Evolutionary conservation across 2,888 invertebrate species (phyloP), one percentile per base, ranked within the genome.

Genomic region (Graphium colonna): DNA sequence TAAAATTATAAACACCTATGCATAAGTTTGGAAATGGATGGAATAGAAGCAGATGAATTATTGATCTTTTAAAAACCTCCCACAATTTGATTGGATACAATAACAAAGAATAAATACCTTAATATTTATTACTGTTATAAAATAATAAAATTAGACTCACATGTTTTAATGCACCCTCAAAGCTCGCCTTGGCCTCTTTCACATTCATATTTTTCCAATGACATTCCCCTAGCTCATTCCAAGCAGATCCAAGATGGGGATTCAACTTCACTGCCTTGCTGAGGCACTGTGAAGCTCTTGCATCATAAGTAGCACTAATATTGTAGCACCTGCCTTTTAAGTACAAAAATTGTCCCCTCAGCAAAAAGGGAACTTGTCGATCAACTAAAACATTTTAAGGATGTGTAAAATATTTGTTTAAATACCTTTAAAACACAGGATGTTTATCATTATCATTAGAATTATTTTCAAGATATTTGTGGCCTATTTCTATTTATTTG

Each of bases 211-310:
- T 95, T 79, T 97, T 97, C 94, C 96, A 96, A 74, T 95, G 96
- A 70, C 95, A 95, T 77, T 96, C 96, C 0, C 97, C 97, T 0
- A 97, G 88, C 74, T 96, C 95, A 71, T 96, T 96, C 97, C 97
- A 97, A 0, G 96, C 96, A 50, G 94, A 94, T 0, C 95, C 92
- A 51, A 95, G 79, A 63, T 93, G 94, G 0, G 96, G 96, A 70
- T 96, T 94, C 38, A 97, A 82, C 76, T 97, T 97, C 0, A 97
- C 94, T 2, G 97, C 94, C 76, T 95, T 95, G 45, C 95, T 94
- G 42, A 97, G 86, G 46, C 92, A 90, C 65, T 94, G 94, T 57
- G 94, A 93, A 0, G 95, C 95, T 64, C 93, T 91, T 12, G 92
- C 90, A 65, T 93, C 92, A 69, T 93, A 95, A 28, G 91, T 90